Evolutionary conservation across 2,797 vertebrate species (phyloP).

Genomic region (Peromyscus melanophrys): DNA sequence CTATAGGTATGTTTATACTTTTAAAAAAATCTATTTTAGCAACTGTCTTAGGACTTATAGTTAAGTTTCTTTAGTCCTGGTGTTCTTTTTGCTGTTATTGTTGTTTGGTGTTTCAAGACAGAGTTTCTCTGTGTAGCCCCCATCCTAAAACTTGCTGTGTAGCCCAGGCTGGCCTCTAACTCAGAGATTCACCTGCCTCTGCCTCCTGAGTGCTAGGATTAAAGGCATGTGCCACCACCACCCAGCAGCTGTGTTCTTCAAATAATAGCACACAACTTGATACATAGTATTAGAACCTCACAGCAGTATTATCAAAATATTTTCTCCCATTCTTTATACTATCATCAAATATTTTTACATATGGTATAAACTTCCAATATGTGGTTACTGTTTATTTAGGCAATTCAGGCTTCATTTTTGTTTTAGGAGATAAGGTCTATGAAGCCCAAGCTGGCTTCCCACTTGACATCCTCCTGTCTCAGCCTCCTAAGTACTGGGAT

Average conservation of each 20-base stretch:
- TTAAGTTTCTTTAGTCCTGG: neutral
- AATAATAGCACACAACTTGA: neutral
- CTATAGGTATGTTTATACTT: neutral
- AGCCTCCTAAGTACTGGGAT: neutral
- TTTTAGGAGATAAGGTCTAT: neutral
- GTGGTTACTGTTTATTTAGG: conserved; percentile 34
- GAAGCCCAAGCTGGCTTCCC: neutral
- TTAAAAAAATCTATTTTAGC: neutral
- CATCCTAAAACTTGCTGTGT: neutral
- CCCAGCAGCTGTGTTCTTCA: neutral
- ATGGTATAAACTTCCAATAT: neutral
- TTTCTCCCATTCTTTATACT: neutral
- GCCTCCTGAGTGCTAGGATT: neutral
- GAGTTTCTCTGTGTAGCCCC: neutral
- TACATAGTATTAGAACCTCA: neutral
- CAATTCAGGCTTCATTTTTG: neutral
- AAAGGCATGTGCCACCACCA: neutral
- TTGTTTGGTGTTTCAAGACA: neutral
- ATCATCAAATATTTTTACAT: neutral
- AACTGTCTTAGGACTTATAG: neutral
- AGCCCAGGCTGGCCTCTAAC: neutral
- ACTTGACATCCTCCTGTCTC: neutral
- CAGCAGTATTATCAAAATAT: neutral
- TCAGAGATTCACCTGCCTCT: neutral
- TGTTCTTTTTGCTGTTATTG: neutral